phyloP scores from a whole-genome alignment of 2,888 invertebrate species.

The Drosophila mayaguana region DNA sequence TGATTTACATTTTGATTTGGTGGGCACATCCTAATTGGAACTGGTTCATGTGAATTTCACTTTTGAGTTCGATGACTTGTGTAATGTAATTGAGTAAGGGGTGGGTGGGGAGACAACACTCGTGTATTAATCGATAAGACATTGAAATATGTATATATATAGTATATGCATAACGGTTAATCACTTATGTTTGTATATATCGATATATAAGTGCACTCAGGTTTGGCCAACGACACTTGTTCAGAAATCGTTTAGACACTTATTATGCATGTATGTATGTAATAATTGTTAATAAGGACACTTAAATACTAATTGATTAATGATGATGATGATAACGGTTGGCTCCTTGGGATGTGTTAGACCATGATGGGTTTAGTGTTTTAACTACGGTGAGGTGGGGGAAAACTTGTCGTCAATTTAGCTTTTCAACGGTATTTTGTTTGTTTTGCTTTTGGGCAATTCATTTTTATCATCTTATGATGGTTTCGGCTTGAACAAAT shows the following conservation, averaged over 20 bases:
- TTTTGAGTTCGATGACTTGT: neutral
- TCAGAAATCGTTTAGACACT: constrained; percentile 9
- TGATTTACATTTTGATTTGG: neutral
- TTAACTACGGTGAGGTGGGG: constrained; percentile 11
- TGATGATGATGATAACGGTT: neutral
- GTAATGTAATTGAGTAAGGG: neutral
- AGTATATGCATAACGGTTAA: constrained; percentile 4
- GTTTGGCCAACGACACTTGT: neutral
- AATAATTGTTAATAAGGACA: constrained; percentile 20
- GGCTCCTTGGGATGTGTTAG: constrained; percentile 6
- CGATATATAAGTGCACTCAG: neutral
- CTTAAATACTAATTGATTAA: constrained; percentile 16
- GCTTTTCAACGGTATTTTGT: neutral
- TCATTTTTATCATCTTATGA: constrained; percentile 6
- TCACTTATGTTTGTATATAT: neutral
- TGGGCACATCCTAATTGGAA: neutral
- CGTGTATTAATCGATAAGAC: constrained; percentile 6
- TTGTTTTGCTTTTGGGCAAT: neutral
- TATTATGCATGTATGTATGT: neutral
- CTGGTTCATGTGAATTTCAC: constrained; percentile 20
- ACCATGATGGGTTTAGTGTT: constrained; percentile 4
- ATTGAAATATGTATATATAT: constrained; percentile 1
- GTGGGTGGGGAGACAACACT: neutral
- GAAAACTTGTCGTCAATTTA: neutral
- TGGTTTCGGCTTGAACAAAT: constrained; percentile 14